phyloP scores from a whole-genome alignment of 92 coral and sea anemone species.

The Diadumene lineata region DNA sequence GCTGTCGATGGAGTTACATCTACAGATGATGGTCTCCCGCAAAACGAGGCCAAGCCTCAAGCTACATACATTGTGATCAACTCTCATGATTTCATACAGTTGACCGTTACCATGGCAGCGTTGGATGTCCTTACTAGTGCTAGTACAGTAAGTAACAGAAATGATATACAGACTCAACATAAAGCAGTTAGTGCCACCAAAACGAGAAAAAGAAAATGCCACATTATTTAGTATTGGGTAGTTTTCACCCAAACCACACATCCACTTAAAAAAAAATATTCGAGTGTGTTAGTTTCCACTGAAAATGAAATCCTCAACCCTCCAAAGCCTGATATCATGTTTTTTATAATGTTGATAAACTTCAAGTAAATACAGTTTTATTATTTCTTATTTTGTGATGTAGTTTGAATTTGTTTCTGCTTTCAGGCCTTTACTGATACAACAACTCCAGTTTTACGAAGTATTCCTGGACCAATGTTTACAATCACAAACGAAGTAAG shows the following conservation, averaged over 20 bases:
- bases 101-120: constrained; percentile 84
- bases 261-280: no score
- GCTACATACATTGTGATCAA: constrained; percentile 83
- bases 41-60: constrained; percentile 47
- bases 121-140: constrained; percentile 69
- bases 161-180: no score
- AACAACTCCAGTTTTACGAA: constrained; percentile 12
- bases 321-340: no score
- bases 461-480: constrained; percentile 63
- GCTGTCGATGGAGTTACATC: constrained; percentile 20
- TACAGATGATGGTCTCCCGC: constrained; percentile 29
- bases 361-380: not conserved
- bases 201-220: no score
- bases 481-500: constrained; percentile 52
- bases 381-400: not conserved
- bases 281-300: no score
- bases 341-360: no score
- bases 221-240: no score
- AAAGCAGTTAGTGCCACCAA: no score
- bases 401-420: not conserved
- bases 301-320: no score
- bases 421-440: constrained; percentile 54
- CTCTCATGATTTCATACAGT: constrained; percentile 84
- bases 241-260: no score
- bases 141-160: constrained; percentile 69